Evolutionary conservation across 2,797 vertebrate genomes (phyloP), one percentile per base, ranked within the genome.

Genomic region (Sebastes hubbsi): DNA sequence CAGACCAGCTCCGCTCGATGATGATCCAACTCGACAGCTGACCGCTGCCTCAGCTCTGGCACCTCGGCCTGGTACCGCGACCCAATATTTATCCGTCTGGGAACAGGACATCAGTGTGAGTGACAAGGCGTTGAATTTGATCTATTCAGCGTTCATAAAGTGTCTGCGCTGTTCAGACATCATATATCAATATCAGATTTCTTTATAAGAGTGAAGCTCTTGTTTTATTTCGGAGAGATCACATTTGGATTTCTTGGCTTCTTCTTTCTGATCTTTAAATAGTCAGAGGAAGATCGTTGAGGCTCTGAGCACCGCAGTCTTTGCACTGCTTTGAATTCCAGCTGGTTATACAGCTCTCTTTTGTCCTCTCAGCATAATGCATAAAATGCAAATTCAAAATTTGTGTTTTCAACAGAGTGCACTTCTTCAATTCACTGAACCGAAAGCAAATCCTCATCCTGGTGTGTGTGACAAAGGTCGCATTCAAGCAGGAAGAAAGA

Each of bases 61-160:
- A 99, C 97, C 93, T 99, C 98, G 0, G 99, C 98, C 92, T 99
- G 99, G 94, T 99, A 99, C 34, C 96, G 96, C 46, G 95, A 93
- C 61, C 99, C 99, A 24, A 99, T 98, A n/a, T 99, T 99, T 93
- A 99, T 99, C 87, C 97, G 96, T 77, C 99, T 99, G 90, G 54
- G 42, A 74, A 81, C 14, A 64, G 30, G 66, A 75, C 14, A 72
- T 27, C 7, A 62, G 24, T 1, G 55, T 77, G 36, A 90, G 55
- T 2, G 12, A 67, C 56, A 22, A 20, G 24, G 32, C n/a, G 25
- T 42, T 30, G 8, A 84, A 74, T 68, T n/a, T 12, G 4, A 61
- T 52, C 61, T 3, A 27, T 54, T 46, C 14, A 7, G 22, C 67
- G 36, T 68, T 29, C 1, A 63, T 36, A 2, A 4, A 61, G 27